These are phyloP conservation scores for Microctenopoma stevenorrisi DNA, from an alignment of 2,797 vertebrate genomes.

Conservation along the genomic window DNA sequence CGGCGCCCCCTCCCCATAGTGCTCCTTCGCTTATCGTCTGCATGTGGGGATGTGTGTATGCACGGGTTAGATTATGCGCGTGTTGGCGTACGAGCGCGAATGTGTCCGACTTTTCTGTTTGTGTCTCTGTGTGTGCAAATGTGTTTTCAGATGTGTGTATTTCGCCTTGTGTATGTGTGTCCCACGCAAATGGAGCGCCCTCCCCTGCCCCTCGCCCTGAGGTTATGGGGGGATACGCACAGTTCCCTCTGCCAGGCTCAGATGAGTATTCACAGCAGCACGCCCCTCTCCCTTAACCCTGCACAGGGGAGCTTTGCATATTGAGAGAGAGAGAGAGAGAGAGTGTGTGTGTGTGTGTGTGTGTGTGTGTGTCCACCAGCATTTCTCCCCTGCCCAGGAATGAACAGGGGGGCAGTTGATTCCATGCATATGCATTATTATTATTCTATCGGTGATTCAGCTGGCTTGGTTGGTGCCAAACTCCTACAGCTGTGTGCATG, in stretches of 20 bases:
- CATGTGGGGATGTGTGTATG: slow-evolving; percentile 59
- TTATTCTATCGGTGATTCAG: slow-evolving; percentile 71
- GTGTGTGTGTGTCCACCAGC: slow-evolving; percentile 38
- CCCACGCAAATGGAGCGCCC: slow-evolving; percentile 69
- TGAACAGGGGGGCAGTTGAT: slow-evolving; percentile 67
- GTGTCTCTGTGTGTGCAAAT: slow-evolving; percentile 50
- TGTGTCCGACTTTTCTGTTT: slow-evolving; percentile 64
- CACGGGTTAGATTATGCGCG: slow-evolving; percentile 35
- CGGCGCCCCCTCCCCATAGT: slow-evolving; percentile 68
- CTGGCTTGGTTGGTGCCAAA: slow-evolving; percentile 59
- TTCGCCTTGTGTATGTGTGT: slow-evolving; percentile 71
- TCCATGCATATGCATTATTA: slow-evolving; percentile 73
- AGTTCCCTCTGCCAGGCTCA: slow-evolving; percentile 76
- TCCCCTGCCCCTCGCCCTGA: slow-evolving; percentile 73
- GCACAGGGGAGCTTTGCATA: slow-evolving; percentile 83
- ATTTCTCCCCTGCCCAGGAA: slow-evolving; percentile 58
- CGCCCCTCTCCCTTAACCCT: slow-evolving; percentile 79
- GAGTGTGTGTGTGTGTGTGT: slow-evolving; percentile 42
- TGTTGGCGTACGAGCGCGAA: slow-evolving; percentile 48
- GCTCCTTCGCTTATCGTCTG: slow-evolving; percentile 77
- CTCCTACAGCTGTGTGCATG: slow-evolving; percentile 55
- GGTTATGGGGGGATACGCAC: slow-evolving; percentile 80
- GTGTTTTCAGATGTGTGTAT: slow-evolving; percentile 67
- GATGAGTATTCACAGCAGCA: slow-evolving; percentile 83
- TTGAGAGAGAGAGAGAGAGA: slow-evolving; percentile 61